These are phyloP conservation scores for Apodemia zela DNA, from an alignment of 2,888 invertebrate species.

Conservation along the genomic window DNA sequence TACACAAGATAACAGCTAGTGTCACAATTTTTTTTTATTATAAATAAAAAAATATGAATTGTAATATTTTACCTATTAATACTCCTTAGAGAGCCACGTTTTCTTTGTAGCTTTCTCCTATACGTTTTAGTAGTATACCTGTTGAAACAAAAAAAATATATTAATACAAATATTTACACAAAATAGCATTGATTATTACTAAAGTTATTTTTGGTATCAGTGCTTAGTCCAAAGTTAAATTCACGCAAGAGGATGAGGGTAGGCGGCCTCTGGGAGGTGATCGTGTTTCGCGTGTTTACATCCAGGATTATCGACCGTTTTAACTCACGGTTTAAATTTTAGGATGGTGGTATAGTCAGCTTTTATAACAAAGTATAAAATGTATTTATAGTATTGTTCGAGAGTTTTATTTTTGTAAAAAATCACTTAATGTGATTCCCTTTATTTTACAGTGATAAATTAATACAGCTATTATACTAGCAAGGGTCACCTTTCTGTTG, in stretches of 20 bases:
- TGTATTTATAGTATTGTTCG: no score
- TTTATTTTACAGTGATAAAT: no score
- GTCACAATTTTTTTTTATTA: no score
- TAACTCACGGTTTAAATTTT: constrained; percentile 63
- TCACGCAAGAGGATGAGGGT: constrained; percentile 21
- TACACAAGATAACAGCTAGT: no score
- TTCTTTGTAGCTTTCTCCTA: background rate
- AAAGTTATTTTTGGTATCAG: background rate
- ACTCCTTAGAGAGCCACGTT: background rate
- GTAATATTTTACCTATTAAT: background rate
- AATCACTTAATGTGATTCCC: no score
- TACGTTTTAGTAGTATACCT: background rate
- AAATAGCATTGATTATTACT: background rate
- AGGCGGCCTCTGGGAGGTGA: constrained; percentile 46
- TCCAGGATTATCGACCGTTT: constrained; percentile 70
- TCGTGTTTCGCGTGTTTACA: constrained; percentile 79
- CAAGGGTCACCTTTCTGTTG: no score
- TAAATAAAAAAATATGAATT: no score
- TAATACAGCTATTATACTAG: no score
- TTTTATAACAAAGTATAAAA: background rate
- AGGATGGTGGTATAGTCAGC: constrained; percentile 40
- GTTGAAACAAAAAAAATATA: background rate
- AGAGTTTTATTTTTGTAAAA: no score
- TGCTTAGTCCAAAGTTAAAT: constrained; percentile 7
- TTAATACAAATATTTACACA: background rate